phyloP scores from a whole-genome alignment of 2,888 invertebrate species.

The Drosophila meridiana region DNA sequence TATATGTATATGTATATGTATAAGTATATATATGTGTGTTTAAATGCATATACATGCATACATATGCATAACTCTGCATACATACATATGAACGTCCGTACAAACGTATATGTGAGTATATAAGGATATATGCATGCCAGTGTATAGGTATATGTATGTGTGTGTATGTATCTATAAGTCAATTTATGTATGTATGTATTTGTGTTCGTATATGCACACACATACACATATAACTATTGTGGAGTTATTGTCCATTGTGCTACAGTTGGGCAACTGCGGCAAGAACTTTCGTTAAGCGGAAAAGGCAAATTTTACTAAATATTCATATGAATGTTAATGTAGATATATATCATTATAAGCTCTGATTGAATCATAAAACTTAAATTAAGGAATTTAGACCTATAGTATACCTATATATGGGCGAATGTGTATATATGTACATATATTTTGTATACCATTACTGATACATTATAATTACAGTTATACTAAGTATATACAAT shows the following conservation, averaged over 20 bases:
- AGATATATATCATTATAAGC: background rate
- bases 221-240: background rate
- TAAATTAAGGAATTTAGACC: background rate
- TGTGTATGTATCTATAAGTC: background rate
- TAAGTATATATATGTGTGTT: background rate
- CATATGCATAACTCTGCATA: rapidly evolving
- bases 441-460: background rate
- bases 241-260: constrained; percentile 14
- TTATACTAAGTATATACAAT: too few relatives aligned
- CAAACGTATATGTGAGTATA: background rate
- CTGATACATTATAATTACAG: too few relatives aligned
- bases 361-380: background rate
- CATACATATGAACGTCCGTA: background rate
- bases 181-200: background rate
- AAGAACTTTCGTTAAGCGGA: background rate
- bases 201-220: background rate
- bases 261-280: constrained; percentile 12
- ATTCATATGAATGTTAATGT: background rate
- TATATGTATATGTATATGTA: background rate
- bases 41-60: background rate
- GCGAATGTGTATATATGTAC: too few relatives aligned
- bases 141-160: background rate
- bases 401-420: background rate
- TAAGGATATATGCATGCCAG: background rate
- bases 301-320: background rate